Base-by-base conservation (phyloP, 2,888 invertebrate species). In the Limenitis camilla region DNA sequence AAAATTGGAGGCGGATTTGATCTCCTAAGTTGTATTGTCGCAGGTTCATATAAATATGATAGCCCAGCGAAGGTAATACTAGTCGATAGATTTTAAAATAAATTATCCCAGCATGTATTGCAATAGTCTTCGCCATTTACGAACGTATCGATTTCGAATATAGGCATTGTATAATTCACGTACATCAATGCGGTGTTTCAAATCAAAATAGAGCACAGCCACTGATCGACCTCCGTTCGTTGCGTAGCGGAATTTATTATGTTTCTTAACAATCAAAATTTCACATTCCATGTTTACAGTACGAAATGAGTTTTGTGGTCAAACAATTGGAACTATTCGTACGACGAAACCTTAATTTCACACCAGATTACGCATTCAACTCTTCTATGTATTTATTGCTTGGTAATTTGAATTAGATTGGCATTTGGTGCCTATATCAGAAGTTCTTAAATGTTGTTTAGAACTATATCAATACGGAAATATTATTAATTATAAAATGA, bases 261-360 rank as follows among this genome's bases (percentile, higher is more conserved):
- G 52, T 61, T 61, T 46, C 46, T 60, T 56, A 66, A 67, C 72
- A 72, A 72, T 76, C 71, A 68, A 71, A 74, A 75, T 79, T 77
- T 76, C 75, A 73, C 72, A 72, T 68, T 67, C 65, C 61, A 64
- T 70, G 65, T 69, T 71, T 72, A 69, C 67, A 65, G 64, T 63
- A 65, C 71, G 72, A 76, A 85, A 85, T 85, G 76, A 84, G 78
- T 78, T 84, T 76, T 83, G 85, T 76, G 83, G 83, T 84, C 76
- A 77, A 80, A 83, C 81, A 84, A 85, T 82, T 67, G 76, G 61
- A 55, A 66, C 59, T 60, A 44, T 55, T 67, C 63, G 69, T 70
- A 68, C 67, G 64, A 63, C 57, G 64, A 66, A 68, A 69, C 75
- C 72, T 75, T 84, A 81, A 84, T 85, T 85, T 86, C 83, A 85